Evolutionary conservation across 1,140 invertebrate genomes (phyloP), one percentile per base, ranked within the genome.

Genomic region (Drosophila burlai): DNA sequence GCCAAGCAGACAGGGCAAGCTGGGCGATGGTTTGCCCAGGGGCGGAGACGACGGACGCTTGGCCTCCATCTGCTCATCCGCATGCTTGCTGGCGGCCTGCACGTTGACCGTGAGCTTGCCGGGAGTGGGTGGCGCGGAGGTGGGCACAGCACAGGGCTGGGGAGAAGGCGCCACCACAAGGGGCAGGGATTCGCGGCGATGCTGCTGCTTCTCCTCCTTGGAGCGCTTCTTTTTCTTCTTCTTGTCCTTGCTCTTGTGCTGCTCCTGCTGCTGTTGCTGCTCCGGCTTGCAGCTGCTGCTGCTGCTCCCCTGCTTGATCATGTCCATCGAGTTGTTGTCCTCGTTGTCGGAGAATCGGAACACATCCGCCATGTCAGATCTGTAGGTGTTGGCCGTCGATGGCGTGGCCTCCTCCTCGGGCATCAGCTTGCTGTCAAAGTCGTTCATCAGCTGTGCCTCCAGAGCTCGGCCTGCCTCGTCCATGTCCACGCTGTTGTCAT

Each of bases 221-320:
- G 95, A 96, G 80, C 95, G 96, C 83, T 97, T 97, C 55, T 97
- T 95, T 82, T 97, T 97, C 92, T 97, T 97, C 87, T 96, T 97
- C 89, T 96, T 97, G 74, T 97, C 96, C 80, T 96, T 96, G 21
- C 94, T 93, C 68, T 96, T 96, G 50, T 90, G 85, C 40, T 61
- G 82, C 46, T 71, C 66, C 49, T 67, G 73, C 31, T 42, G 79
- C 18, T 42, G 79, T 16, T 68, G 79, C n/a, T 68, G 65, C 18
- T 46, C 72, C 26, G 24, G 63, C 50, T 40, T 69, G 64, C 11
- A 43, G 64, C 16, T 79, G 64, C 11, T 47, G 64, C 16, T 77
- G 57, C 13, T 87, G 60, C n/a, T 13, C 0, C 63, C 38, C 26
- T 62, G 54, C 31, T 77, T 67, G 21, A 45, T 26, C 13, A 77